phyloP scores from a whole-genome alignment of 2,797 vertebrate genomes.

The Nasua narica region DNA sequence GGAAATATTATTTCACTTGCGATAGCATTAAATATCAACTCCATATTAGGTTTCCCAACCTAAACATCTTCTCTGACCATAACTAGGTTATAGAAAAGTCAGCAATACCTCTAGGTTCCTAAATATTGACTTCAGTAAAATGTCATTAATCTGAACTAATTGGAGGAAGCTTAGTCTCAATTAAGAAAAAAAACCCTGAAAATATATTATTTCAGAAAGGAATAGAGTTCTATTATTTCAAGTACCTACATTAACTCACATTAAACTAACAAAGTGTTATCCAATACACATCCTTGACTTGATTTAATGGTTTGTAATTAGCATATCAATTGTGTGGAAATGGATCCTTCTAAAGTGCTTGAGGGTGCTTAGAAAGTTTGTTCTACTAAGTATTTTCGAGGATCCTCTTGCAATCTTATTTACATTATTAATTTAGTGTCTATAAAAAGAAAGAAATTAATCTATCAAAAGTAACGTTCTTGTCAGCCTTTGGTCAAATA shows the following conservation, averaged over 20 bases:
- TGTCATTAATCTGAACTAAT: constrained; percentile 69
- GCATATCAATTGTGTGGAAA: constrained; percentile 71
- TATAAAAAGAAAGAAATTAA: constrained; percentile 53
- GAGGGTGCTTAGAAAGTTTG: constrained; percentile 67
- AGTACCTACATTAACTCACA: constrained; percentile 68
- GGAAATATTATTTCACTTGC: not conserved
- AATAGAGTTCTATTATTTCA: constrained; percentile 69
- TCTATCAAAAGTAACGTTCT: constrained; percentile 17
- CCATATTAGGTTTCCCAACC: not conserved
- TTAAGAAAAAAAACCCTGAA: constrained; percentile 62
- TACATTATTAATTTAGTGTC: constrained; percentile 69
- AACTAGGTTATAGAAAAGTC: constrained; percentile 2
- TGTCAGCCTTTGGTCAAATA: constrained; percentile 4
- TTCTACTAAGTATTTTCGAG: constrained; percentile 70
- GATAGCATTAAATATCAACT: not conserved
- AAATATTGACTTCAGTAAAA: constrained; percentile 58
- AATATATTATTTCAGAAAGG: constrained; percentile 60
- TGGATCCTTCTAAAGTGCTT: constrained; percentile 62
- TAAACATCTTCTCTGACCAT: not conserved
- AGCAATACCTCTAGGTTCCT: not conserved
- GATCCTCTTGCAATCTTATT: constrained; percentile 65
- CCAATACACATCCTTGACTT: constrained; percentile 67
- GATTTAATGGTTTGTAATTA: constrained; percentile 73
- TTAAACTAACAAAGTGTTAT: constrained; percentile 71
- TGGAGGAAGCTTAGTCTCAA: constrained; percentile 66